Evolutionary conservation across 2,888 invertebrate genomes (phyloP).

Genomic region (Agriopis marginaria): DNA sequence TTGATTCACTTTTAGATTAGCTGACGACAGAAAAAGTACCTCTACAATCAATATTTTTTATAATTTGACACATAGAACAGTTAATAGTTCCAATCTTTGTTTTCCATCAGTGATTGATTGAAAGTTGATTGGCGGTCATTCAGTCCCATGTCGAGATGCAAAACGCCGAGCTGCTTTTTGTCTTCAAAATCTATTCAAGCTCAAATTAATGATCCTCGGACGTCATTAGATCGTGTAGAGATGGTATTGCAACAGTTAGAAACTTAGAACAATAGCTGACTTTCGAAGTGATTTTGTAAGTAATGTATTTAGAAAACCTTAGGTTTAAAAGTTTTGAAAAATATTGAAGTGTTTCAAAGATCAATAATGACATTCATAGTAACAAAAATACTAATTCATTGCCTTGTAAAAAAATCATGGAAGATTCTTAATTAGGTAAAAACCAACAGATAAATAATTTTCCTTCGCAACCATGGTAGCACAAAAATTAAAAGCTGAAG

Average conservation of each 20-base stretch:
- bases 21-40: too few species aligned
- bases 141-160: constrained; percentile 1
- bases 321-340: constrained; percentile 5
- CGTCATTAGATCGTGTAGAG: constrained; percentile 51
- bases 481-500: not conserved
- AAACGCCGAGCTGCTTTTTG: constrained; percentile 11
- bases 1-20: not conserved
- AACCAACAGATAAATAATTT: not conserved
- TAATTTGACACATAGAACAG: too few species aligned
- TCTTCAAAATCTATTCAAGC: constrained; percentile 55
- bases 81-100: too few species aligned
- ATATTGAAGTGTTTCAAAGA: not conserved
- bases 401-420: too few species aligned
- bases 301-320: constrained; percentile 38
- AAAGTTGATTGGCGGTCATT: not conserved
- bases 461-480: not conserved
- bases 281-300: constrained; percentile 28
- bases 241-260: constrained; percentile 49
- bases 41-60: too few species aligned
- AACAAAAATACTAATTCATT: not conserved
- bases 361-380: too few species aligned
- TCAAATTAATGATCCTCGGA: constrained; percentile 64
- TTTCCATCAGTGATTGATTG: not conserved
- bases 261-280: constrained; percentile 34
- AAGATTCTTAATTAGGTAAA: not conserved